phyloP scores from a whole-genome alignment of 2,113 vertebrate genomes.

The Mirounga angustirostris region DNA sequence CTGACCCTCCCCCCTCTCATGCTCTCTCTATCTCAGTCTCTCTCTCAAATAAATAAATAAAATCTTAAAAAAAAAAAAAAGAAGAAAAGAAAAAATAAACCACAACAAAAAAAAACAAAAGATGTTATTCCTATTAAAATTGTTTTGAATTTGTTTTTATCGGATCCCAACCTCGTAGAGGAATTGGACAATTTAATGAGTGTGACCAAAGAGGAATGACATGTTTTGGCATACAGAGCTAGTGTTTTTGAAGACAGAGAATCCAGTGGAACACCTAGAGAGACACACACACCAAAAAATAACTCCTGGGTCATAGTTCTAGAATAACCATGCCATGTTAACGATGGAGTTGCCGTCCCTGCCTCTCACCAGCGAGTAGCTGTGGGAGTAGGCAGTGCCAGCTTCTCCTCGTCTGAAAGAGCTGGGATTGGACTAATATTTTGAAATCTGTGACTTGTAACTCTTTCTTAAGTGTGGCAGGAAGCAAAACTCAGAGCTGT shows the following conservation, averaged over 20 bases:
- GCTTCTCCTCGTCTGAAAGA: neutral
- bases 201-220: neutral
- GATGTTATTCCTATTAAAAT: neutral
- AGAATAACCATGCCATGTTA: neutral
- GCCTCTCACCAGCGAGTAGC: neutral
- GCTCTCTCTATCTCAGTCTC: too few relatives aligned
- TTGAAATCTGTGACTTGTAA: neutral
- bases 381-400: neutral
- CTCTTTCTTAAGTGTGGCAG: neutral
- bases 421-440: neutral
- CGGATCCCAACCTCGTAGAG: neutral
- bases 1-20: too few relatives aligned
- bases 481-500: neutral
- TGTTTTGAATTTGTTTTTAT: neutral
- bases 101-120: neutral
- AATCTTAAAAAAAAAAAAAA: too few relatives aligned
- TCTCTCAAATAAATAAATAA: too few relatives aligned
- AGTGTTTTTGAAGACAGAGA: neutral
- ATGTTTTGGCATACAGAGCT: neutral
- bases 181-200: neutral
- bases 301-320: neutral
- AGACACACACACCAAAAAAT: neutral
- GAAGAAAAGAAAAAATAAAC: too few relatives aligned
- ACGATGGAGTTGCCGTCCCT: rapidly evolving
- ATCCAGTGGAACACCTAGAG: neutral